Percentiles rank a stretch among this genome's conserved stretches.
phyloP scores from a whole-genome alignment of 2,888 invertebrate genomes.

The Agrotis puta region DNA sequence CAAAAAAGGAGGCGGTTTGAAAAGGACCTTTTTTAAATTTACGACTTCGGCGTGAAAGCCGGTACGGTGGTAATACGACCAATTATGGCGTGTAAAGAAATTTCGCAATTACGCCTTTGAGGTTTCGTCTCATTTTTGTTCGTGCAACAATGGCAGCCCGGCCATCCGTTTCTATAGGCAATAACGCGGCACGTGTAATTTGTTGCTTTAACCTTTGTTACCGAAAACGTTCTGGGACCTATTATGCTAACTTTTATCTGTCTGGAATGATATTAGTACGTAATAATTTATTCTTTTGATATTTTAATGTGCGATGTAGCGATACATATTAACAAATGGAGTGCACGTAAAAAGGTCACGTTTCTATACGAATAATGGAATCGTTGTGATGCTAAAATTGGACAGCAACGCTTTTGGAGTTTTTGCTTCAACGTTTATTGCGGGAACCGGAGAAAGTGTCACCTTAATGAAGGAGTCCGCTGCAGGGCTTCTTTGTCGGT shows the following conservation, averaged over 20 bases:
- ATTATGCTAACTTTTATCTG: constrained; percentile 76
- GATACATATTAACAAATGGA: constrained; percentile 62
- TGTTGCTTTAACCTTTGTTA: constrained; percentile 79
- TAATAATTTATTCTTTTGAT: constrained; percentile 76
- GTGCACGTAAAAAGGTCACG: constrained; percentile 60
- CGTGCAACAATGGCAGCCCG: constrained; percentile 70
- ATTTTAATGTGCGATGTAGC: constrained; percentile 65
- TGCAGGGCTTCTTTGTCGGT: constrained; percentile 57
- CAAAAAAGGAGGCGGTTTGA: constrained; percentile 77
- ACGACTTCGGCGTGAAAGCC: constrained; percentile 80
- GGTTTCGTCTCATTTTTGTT: constrained; percentile 74
- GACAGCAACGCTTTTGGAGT: constrained; percentile 43
- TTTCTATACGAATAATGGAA: constrained; percentile 49
- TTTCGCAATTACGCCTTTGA: constrained; percentile 77
- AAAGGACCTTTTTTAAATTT: constrained; percentile 83
- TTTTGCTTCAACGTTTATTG: constrained; percentile 55
- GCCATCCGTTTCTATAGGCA: constrained; percentile 66
- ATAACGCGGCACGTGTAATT: constrained; percentile 76
- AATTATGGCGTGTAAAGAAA: constrained; percentile 80
- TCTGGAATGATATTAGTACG: constrained; percentile 68
- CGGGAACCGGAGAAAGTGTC: constrained; percentile 56
- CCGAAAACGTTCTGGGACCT: constrained; percentile 69
- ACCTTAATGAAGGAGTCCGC: constrained; percentile 36
- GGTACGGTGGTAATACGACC: constrained; percentile 73
- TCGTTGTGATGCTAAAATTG: constrained; percentile 55